These are phyloP conservation scores for Borostomias antarcticus DNA, from an alignment of 2,797 vertebrate species.

Conservation along the genomic window DNA sequence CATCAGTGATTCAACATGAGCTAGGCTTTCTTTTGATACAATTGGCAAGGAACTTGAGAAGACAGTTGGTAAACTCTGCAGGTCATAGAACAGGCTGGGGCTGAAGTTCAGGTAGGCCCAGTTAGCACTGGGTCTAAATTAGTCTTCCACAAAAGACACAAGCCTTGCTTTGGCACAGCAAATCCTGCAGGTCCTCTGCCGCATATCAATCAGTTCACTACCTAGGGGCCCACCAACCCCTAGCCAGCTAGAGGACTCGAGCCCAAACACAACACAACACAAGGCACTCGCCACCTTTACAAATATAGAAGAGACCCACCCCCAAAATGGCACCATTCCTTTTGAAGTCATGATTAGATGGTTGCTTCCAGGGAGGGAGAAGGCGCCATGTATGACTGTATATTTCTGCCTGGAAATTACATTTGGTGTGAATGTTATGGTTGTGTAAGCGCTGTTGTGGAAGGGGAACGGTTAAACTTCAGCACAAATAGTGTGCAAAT, in stretches of 20 bases:
- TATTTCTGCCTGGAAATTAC: conserved; percentile 30
- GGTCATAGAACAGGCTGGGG: conserved; percentile 43
- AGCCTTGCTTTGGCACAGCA: conserved; percentile 70
- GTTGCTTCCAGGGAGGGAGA: background rate
- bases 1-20: background rate
- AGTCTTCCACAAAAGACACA: conserved; percentile 62
- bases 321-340: conserved; percentile 37
- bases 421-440: conserved; percentile 34
- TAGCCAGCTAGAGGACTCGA: conserved; percentile 44
- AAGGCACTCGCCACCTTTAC: conserved; percentile 34
- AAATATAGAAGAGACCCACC: conserved; percentile 21
- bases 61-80: conserved; percentile 1
- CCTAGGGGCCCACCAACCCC: conserved; percentile 56
- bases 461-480: conserved; percentile 42
- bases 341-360: conserved; percentile 34
- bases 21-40: background rate
- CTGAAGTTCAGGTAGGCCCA: conserved; percentile 54
- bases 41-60: background rate
- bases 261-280: conserved; percentile 51
- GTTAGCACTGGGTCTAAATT: conserved; percentile 56
- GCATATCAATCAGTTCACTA: conserved; percentile 76
- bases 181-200: conserved; percentile 52
- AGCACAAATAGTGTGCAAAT: conserved; percentile 66
- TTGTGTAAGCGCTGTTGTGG: conserved; percentile 32
- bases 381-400: background rate